Conservation (phyloP, 2,888 invertebrate species). For the Drosophila leonis region DNA sequence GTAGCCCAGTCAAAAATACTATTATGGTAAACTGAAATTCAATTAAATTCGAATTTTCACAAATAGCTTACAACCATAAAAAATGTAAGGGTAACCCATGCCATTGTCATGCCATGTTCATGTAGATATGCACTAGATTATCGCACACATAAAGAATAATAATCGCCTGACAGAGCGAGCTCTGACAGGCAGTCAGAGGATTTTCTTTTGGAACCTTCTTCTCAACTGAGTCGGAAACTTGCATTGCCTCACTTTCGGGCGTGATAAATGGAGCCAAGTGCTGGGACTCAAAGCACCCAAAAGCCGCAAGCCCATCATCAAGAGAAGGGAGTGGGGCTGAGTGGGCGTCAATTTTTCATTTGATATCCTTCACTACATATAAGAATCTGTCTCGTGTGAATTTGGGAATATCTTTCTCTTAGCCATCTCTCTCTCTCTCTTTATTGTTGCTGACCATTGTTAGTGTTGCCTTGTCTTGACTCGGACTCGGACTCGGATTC, state of each 20-base stretch:
- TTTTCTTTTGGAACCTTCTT: constrained; percentile 19
- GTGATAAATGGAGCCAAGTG: constrained; percentile 49
- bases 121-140: constrained; percentile 56
- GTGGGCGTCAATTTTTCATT: constrained; percentile 68
- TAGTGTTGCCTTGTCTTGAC: constrained; percentile 53
- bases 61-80: too few species aligned
- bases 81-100: constrained; percentile 1
- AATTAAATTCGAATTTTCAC: neutral
- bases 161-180: constrained; percentile 50
- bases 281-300: constrained; percentile 3
- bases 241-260: constrained; percentile 46
- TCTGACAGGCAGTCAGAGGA: constrained; percentile 20
- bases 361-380: constrained; percentile 44
- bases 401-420: constrained; percentile 35
- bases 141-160: constrained; percentile 71
- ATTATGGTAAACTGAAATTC: neutral
- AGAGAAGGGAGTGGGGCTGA: neutral
- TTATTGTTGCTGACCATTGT: constrained; percentile 56
- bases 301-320: constrained; percentile 31
- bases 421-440: constrained; percentile 1
- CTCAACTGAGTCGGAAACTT: constrained; percentile 40
- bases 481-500: constrained; percentile 36
- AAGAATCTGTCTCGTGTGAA: constrained; percentile 43
- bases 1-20: neutral
- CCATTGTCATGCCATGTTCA: constrained; percentile 20